phyloP scores from a whole-genome alignment of 2,113 vertebrate genomes.

The Serinus canaria region DNA sequence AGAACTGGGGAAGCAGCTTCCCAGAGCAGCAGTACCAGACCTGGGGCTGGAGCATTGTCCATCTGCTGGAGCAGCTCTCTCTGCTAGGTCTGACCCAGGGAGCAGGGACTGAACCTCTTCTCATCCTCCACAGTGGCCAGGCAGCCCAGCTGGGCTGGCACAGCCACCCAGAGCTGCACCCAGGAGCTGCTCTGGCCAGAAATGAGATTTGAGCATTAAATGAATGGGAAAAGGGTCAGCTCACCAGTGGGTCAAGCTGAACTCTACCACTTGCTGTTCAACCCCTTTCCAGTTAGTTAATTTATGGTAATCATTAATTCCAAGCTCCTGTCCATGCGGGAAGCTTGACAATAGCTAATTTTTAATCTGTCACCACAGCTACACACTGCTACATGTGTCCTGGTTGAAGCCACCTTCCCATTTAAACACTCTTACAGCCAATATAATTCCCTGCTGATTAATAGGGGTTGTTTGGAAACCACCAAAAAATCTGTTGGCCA shows the following conservation, averaged over 20 bases:
- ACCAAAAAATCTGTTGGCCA: neutral
- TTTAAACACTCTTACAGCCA: neutral
- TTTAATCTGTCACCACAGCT: neutral
- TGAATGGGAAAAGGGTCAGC: neutral
- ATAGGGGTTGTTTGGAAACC: neutral
- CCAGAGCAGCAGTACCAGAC: fast-evolving
- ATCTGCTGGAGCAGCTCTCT: neutral
- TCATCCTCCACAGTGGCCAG: fast-evolving
- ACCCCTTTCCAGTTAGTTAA: neutral
- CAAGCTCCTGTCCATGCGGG: neutral
- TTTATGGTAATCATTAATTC: slow-evolving; percentile 41
- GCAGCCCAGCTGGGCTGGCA: neutral
- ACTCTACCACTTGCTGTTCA: neutral
- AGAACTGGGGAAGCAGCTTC: neutral
- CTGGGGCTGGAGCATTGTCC: fast-evolving
- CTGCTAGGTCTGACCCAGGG: neutral
- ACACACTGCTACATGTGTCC: neutral
- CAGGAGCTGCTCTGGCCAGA: neutral
- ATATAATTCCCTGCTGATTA: neutral
- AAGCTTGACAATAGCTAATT: slow-evolving; percentile 38
- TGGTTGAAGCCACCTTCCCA: neutral
- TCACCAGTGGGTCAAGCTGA: slow-evolving; percentile 35
- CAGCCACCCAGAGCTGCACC: fast-evolving
- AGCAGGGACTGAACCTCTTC: neutral
- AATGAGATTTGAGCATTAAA: neutral